Conservation (phyloP, 2,113 vertebrate species). For the Archilochus colubris region DNA sequence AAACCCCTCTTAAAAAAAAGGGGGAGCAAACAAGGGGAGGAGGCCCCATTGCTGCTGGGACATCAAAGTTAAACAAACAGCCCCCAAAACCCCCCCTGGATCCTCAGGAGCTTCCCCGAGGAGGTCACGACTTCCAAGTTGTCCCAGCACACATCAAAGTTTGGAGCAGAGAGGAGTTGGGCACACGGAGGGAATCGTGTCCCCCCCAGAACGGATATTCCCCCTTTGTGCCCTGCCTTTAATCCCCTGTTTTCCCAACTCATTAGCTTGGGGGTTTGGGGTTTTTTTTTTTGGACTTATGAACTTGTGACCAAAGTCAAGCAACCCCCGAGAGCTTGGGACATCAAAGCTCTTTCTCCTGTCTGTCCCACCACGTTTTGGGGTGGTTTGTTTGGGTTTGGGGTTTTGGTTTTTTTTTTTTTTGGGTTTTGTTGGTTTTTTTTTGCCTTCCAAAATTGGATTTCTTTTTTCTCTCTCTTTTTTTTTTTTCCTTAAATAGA, state of each 20-base stretch:
- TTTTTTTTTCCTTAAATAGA: slow-evolving; percentile 26
- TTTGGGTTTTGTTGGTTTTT: too few relatives aligned
- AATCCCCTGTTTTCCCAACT: slow-evolving; percentile 81
- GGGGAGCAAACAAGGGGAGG: slow-evolving; percentile 79
- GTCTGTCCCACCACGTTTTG: slow-evolving; percentile 45
- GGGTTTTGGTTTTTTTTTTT: too few relatives aligned
- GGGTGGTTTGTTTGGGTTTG: too few relatives aligned
- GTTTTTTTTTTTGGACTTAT: slow-evolving; percentile 77
- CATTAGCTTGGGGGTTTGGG: slow-evolving; percentile 70
- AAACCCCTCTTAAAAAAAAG: too few relatives aligned
- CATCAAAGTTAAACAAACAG: slow-evolving; percentile 94
- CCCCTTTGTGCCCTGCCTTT: slow-evolving; percentile 72
- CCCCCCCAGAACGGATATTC: slow-evolving; percentile 77
- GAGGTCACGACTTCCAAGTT: slow-evolving; percentile 77
- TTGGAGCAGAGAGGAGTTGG: slow-evolving; percentile 81
- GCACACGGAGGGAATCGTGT: slow-evolving; percentile 69
- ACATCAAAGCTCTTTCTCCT: slow-evolving; percentile 81
- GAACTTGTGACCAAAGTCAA: slow-evolving; percentile 84
- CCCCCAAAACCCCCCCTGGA: slow-evolving; percentile 1
- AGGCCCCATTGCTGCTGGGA: slow-evolving; percentile 59
- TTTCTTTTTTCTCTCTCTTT: slow-evolving; percentile 81
- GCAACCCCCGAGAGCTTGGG: slow-evolving; percentile 73
- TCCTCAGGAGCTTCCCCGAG: slow-evolving; percentile 62
- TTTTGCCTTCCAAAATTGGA: slow-evolving; percentile 84
- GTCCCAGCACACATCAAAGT: slow-evolving; percentile 81